Base-by-base conservation (phyloP, 2,113 vertebrate species). In the Anolis carolinensis region DNA sequence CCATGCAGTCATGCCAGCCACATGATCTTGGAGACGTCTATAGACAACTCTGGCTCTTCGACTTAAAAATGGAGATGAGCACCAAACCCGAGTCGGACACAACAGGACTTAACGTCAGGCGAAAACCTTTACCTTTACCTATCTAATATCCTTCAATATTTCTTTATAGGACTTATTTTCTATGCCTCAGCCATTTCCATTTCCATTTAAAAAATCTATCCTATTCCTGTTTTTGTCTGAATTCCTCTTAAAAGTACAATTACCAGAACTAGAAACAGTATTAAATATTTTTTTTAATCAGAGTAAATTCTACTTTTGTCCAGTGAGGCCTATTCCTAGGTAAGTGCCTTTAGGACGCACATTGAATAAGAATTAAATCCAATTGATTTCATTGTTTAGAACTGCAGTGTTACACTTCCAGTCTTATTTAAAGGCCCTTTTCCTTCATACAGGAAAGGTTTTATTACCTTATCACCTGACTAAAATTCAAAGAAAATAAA, bases 401-500 rank as follows among this genome's bases (percentile, higher is more conserved):
- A 76, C 27, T 30, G 14, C 30, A 21, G 5, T 50, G 74, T 76
- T 76, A 76, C 5, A 14, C 6, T n/a, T 52, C 25, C 18, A 32
- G 0, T 32, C 36, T 48, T 18, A 14, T 79, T n/a, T n/a, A 72
- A 20, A 44, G 39, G 39, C 39, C 18, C 39, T 44, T 23, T 36
- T 87, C 5, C 7, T 59, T 18, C 65, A 10, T 10, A 0, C 0
- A 0, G 25, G 36, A 7, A n/a, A n/a, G 20, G 6, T 86, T 79
- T 75, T 27, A 63, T 10, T 74, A 75, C 83, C 80, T 36, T 52
- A 83, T 59, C 62, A 89, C 48, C 79, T 72, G 86, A 81, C 63
- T 39, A 14, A 89, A 94, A 89, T 80, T 88, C 86, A 27, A 23
- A 83, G 52, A 79, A 90, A 82, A 83, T 78, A 84, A n/a, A 65